These are phyloP conservation scores for Eumeta japonica DNA, from an alignment of 1,140 invertebrate genomes.

Conservation along the genomic window DNA sequence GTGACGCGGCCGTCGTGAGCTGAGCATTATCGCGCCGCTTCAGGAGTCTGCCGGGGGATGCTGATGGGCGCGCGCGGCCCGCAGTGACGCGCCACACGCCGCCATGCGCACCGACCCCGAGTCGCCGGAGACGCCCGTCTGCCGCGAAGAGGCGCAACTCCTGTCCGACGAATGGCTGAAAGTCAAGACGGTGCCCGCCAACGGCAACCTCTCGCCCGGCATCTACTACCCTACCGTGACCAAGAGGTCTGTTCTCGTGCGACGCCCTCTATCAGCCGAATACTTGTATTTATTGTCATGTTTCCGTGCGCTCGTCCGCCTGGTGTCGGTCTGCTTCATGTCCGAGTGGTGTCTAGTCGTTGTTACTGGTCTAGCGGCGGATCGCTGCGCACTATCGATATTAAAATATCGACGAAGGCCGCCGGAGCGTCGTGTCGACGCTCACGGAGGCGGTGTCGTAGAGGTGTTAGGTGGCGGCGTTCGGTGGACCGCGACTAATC, in stretches of 20 bases:
- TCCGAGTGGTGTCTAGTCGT: not conserved
- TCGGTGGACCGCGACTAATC: not conserved
- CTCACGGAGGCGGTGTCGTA: no score
- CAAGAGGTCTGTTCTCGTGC: conserved; percentile 45
- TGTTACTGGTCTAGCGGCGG: not conserved
- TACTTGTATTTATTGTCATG: conserved; percentile 51
- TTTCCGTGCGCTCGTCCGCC: conserved; percentile 11
- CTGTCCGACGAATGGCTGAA: conserved; percentile 52
- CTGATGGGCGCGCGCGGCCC: conserved; percentile 30
- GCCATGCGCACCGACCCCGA: conserved; percentile 49
- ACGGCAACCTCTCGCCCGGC: conserved; percentile 51
- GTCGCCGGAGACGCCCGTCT: conserved; percentile 50
- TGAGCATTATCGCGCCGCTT: conserved; percentile 50
- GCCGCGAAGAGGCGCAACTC: conserved; percentile 47
- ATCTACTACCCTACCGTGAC: conserved; percentile 45
- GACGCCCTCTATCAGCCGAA: conserved; percentile 37
- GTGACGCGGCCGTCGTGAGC: conserved; percentile 42
- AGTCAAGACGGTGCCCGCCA: conserved; percentile 39
- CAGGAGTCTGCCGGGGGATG: conserved; percentile 42
- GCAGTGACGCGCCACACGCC: conserved; percentile 37
- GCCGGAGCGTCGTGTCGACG: no score
- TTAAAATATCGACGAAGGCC: conserved; percentile 48
- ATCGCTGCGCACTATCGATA: conserved; percentile 28
- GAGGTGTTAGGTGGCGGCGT: no score
- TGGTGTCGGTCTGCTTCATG: no score